Base-by-base conservation (phyloP, 1,140 invertebrate species). In the Drosophila suzukii region DNA sequence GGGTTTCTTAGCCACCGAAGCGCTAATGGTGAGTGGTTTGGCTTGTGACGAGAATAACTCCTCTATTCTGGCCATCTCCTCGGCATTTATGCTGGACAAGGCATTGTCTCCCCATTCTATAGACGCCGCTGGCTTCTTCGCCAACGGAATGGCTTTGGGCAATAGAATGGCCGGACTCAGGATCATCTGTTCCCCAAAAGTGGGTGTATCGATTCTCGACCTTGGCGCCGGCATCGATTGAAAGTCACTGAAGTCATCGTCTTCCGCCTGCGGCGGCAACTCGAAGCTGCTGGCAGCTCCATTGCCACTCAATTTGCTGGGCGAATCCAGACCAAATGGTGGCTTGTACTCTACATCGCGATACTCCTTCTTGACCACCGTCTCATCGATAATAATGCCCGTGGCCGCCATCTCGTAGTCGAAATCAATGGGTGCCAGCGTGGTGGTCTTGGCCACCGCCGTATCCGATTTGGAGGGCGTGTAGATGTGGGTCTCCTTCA, bases 81-180 rank as follows among this genome's bases (percentile, higher is more conserved):
- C 94, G n/a, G 94, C 93, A 77, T 94, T 94, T 57, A 95, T 94
- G 50, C 93, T 94, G 7, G 94, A 94, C 49, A 76, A 36, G 2
- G 86, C 70, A 36, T 81, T 85, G 81, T 94, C 94, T 15, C 94
- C 94, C 95, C 95, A 95, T 78, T 94, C 94, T 17, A 95, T 95
- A 71, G 94, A 93, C 0, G 94, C 32, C 0, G 60, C 39, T 36
- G 27, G 5, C 39, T 68, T 94, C 62, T 90, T 89, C 17, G 80
- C 81, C 56, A 92, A 13, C 0, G 85, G 75, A 51, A 92, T 91
- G 20, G 89, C 71, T 49, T 92, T 89, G 2, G 91, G 91, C 68
- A 92, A 60, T 60, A 92, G 32, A 27, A 92, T 90, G 20, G 91
- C 91, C 50, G 91, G 91, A 66, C 89, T 86, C 43, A 92, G 81